phyloP scores from a whole-genome alignment of 2,797 vertebrate species.

The Hybognathus amarus region DNA sequence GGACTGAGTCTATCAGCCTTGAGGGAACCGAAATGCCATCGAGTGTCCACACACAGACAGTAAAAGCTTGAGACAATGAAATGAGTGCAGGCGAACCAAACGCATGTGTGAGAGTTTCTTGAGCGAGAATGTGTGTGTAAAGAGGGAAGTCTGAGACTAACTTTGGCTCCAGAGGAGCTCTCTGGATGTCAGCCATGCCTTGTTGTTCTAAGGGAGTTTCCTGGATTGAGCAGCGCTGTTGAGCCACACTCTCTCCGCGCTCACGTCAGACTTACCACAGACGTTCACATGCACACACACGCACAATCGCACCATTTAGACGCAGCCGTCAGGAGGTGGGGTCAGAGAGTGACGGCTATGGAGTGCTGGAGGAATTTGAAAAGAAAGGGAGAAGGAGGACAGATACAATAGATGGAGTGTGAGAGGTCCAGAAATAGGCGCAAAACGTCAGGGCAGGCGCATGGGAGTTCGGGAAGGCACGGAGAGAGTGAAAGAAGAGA shows the following conservation, averaged over 20 bases:
- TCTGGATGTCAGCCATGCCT: conserved; percentile 82
- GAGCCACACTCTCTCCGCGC: conserved; percentile 69
- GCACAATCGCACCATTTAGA: conserved; percentile 84
- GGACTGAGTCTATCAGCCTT: not conserved
- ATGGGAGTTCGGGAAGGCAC: conserved; percentile 46
- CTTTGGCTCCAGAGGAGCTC: conserved; percentile 64
- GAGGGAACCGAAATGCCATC: conserved; percentile 20
- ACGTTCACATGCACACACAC: conserved; percentile 63
- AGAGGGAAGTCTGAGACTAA: conserved; percentile 39
- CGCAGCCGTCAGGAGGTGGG: conserved; percentile 76
- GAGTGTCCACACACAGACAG: conserved; percentile 33
- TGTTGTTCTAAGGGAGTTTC: conserved; percentile 82
- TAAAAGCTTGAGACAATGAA: conserved; percentile 21
- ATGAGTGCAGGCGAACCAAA: conserved; percentile 3
- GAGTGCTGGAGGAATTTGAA: conserved; percentile 61
- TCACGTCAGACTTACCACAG: conserved; percentile 84
- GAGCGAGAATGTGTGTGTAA: conserved; percentile 21
- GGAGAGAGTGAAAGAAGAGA: conserved; percentile 52
- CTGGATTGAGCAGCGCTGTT: conserved; percentile 60
- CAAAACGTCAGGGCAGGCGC: conserved; percentile 48
- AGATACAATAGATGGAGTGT: conserved; percentile 66
- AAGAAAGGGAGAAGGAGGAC: conserved; percentile 59
- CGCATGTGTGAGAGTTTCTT: conserved; percentile 39
- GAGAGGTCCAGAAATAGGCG: conserved; percentile 64
- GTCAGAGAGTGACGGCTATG: conserved; percentile 46